phyloP scores from a whole-genome alignment of 1,140 invertebrate genomes.

The Apis laboriosa region DNA sequence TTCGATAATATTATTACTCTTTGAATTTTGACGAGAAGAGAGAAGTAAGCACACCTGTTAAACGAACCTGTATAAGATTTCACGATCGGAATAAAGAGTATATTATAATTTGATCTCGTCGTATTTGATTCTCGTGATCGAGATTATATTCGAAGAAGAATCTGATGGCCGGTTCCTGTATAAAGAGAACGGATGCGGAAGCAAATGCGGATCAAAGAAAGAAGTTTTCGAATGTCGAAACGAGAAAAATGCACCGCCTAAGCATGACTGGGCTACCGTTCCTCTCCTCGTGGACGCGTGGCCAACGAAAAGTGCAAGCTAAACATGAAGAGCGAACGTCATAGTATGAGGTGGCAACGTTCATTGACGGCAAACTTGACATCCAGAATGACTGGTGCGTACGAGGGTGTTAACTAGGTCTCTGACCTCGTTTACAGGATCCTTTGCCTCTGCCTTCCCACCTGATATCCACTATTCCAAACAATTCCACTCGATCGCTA shows the following conservation, averaged over 20 bases:
- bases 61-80: not conserved
- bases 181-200: conserved; percentile 24
- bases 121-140: not conserved
- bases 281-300: conserved; percentile 64
- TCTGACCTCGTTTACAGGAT: conserved; percentile 62
- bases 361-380: conserved; percentile 72
- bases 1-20: no score
- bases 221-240: conserved; percentile 55
- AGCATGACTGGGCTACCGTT: conserved; percentile 75
- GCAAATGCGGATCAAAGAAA: conserved; percentile 28
- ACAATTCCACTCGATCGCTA: not conserved
- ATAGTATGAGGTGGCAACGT: conserved; percentile 78
- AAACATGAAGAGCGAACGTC: conserved; percentile 75
- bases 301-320: conserved; percentile 76
- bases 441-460: not conserved
- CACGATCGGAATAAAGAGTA: not conserved
- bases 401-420: conserved; percentile 63
- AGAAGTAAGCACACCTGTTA: no score
- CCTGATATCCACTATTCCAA: not conserved
- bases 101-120: not conserved
- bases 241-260: conserved; percentile 74
- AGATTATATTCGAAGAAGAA: not conserved
- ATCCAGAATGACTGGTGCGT: conserved; percentile 72
- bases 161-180: not conserved
- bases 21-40: no score